Base-by-base conservation (phyloP, 2,797 vertebrate genomes). In the Mormyrops boulengeri region DNA sequence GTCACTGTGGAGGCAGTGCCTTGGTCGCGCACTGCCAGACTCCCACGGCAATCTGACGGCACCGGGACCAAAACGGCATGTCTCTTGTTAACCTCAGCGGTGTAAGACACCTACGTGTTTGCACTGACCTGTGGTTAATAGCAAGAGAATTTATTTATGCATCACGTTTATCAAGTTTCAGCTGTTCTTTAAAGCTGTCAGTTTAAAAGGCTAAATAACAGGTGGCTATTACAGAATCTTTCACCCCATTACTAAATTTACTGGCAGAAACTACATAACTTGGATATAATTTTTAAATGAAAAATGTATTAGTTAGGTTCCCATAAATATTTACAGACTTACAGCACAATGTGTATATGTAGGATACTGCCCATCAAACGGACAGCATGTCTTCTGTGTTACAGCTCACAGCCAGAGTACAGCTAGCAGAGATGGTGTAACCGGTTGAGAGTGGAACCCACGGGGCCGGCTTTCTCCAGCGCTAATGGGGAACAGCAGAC, bases 401-500 rank as follows among this genome's bases (percentile, higher is more conserved):
- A 60, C 8, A 11, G 53, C 30, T 17, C 52, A 41, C 52, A 57
- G 86, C 30, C 53, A n/a, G 86, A n/a, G 53, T 30, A 38, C 30
- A n/a, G 17, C 26, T 34, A 60, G 86, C 38, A 22, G 52, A 57
- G 53, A 87, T 41, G 26, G 50, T 57, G 26, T 38, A 57, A 38
- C 85, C 17, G 52, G 85, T 44, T 55, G 26, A 30, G 26, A 55
- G 47, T 17, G 30, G 17, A 38, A 34, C 30, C 12, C 85, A 57
- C 22, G 9, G 30, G 14, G 50, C 85, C 0, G 12, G 49, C 52
- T 30, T 87, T 34, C 49, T 26, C 82, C 9, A 49, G 44, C 82
- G 8, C 82, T 85, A 49, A 85, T 50, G 49, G 82, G n/a, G 82
- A 85, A 30, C 86, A 60, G 86, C 86, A 41, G 52, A 87, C 86